These are phyloP conservation scores for Aurelia sp. DNA, from an alignment of 30 jellyfish, hydroid and myxozoan genomes.

Conservation along the genomic window DNA sequence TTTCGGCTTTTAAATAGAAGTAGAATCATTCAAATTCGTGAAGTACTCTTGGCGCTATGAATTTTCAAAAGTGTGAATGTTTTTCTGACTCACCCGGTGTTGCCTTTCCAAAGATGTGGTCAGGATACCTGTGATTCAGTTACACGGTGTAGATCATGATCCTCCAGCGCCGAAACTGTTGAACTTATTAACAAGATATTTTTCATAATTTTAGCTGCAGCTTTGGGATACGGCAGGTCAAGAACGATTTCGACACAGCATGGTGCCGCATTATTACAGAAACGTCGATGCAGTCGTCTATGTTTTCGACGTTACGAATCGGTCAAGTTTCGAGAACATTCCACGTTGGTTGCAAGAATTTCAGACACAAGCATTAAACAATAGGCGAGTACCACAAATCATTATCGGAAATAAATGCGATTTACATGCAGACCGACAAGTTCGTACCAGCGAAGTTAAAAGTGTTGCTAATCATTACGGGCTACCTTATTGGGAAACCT, in stretches of 20 bases:
- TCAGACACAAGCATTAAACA: conserved; percentile 36
- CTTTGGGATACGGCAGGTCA: conserved; percentile 98
- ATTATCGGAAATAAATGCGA: conserved; percentile 95
- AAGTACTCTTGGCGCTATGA: too few species aligned
- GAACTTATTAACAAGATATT: neutral
- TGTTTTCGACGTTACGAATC: conserved; percentile 90
- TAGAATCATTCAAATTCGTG: too few species aligned
- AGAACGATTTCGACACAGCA: conserved; percentile 87
- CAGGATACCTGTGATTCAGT: too few species aligned
- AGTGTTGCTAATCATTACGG: conserved; percentile 79
- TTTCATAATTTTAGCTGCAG: conserved; percentile 71
- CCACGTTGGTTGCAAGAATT: conserved; percentile 89
- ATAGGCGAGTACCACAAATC: conserved; percentile 73
- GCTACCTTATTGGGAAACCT: conserved; percentile 92
- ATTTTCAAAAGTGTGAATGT: too few species aligned
- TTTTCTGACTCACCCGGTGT: too few species aligned
- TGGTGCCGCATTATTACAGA: conserved; percentile 95
- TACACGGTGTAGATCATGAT: too few species aligned
- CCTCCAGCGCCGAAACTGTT: too few species aligned
- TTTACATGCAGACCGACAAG: conserved; percentile 95
- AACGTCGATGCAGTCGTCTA: conserved; percentile 93
- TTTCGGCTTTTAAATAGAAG: too few species aligned
- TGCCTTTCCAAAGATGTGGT: too few species aligned
- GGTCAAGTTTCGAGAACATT: conserved; percentile 72
- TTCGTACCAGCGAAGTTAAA: conserved; percentile 81